phyloP scores from a whole-genome alignment of 2,888 invertebrate species.

The Nesidiocoris tenuis region DNA sequence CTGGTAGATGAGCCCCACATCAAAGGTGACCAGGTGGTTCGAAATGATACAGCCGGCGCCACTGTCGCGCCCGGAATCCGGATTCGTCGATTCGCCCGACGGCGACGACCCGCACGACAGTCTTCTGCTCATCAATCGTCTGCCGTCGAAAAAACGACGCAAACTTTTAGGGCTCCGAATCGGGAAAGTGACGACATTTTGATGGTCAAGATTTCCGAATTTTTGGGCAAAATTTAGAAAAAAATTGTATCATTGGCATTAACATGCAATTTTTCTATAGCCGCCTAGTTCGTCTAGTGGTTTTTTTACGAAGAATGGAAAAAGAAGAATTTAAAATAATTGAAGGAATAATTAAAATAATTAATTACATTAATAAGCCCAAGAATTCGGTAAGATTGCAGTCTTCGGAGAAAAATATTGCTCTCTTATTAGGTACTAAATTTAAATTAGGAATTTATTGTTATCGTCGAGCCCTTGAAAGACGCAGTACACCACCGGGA shows the following conservation, averaged over 20 bases:
- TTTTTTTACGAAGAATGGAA: too few species aligned
- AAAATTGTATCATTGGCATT: not conserved
- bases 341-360: too few species aligned
- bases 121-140: conserved; percentile 64
- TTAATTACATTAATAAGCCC: too few species aligned
- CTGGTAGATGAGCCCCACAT: conserved; percentile 70
- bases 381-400: too few species aligned
- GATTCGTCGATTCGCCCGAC: conserved; percentile 68
- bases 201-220: not conserved
- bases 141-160: conserved; percentile 69
- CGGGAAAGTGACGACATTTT: conserved; percentile 71
- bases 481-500: too few species aligned
- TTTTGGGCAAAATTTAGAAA: not conserved
- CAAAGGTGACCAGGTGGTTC: conserved; percentile 81
- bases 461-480: too few species aligned
- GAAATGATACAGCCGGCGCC: conserved; percentile 61
- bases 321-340: too few species aligned
- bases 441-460: too few species aligned
- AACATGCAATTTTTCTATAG: too few species aligned
- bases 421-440: too few species aligned
- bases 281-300: too few species aligned
- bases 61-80: conserved; percentile 71
- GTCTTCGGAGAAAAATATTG: too few species aligned
- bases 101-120: conserved; percentile 62
- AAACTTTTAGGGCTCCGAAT: conserved; percentile 68